Percentiles rank a stretch among this genome's conserved stretches.
Evolutionary conservation across 2,113 vertebrate genomes (phyloP).

Genomic region (Corydoras sp.): DNA sequence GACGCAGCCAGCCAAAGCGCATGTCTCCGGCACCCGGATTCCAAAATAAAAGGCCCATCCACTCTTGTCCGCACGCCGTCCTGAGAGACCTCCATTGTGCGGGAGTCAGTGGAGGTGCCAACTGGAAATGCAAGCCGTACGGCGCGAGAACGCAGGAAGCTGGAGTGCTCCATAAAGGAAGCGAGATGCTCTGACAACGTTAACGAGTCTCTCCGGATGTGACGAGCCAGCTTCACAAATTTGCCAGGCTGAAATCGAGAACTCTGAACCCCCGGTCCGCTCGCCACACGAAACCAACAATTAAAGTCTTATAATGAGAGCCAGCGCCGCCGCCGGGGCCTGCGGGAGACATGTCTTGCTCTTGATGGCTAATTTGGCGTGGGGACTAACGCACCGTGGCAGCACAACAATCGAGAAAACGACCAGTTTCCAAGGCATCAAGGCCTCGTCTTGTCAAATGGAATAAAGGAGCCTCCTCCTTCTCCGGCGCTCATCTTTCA

Average conservation of each 20-base stretch:
- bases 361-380: background rate
- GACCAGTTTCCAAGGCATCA: background rate
- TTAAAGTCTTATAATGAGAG: slow-evolving; percentile 5
- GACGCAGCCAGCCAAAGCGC: slow-evolving; percentile 21
- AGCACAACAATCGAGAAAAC: too few species aligned
- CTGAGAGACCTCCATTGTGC: background rate
- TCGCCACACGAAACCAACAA: background rate
- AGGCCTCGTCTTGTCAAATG: background rate
- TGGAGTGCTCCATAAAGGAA: slow-evolving; percentile 6
- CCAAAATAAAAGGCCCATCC: slow-evolving; percentile 21
- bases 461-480: too few species aligned
- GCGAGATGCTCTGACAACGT: background rate
- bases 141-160: slow-evolving; percentile 10
- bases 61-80: slow-evolving; percentile 21
- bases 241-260: slow-evolving; percentile 26
- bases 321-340: background rate
- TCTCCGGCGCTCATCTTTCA: too few species aligned
- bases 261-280: background rate
- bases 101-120: slow-evolving; percentile 10
- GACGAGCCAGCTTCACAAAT: slow-evolving; percentile 5
- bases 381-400: background rate
- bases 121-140: background rate
- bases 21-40: slow-evolving; percentile 15
- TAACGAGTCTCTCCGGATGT: slow-evolving; percentile 14
- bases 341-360: background rate